phyloP scores from a whole-genome alignment of 2,113 vertebrate species.

The Charadrius vociferus region DNA sequence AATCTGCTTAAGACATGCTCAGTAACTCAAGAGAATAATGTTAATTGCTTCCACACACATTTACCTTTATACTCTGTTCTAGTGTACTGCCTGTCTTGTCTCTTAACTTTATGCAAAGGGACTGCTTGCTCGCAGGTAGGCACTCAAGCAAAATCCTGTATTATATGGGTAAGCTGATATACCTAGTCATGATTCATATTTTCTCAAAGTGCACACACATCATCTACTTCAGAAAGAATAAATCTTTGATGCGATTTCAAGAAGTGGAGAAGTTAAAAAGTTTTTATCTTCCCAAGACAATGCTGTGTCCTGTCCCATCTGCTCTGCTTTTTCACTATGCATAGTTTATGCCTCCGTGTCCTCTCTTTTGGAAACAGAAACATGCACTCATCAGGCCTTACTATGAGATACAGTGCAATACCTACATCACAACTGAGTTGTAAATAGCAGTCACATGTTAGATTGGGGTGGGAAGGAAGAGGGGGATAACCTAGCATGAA shows the following conservation, averaged over 20 bases:
- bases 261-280: neutral
- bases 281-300: neutral
- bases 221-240: neutral
- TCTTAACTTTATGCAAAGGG: neutral
- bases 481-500: neutral
- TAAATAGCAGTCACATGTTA: neutral
- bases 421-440: neutral
- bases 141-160: neutral
- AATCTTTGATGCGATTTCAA: neutral
- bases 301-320: neutral
- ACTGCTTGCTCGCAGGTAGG: neutral
- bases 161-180: neutral
- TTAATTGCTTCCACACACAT: neutral
- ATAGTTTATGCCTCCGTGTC: accelerated
- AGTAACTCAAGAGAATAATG: neutral
- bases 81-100: too few relatives aligned
- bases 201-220: neutral
- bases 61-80: neutral
- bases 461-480: neutral
- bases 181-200: neutral
- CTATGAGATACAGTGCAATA: neutral
- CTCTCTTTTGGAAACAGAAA: neutral
- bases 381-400: neutral
- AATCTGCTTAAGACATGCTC: accelerated
- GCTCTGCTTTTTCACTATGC: neutral